phyloP scores from a whole-genome alignment of 2,797 vertebrate genomes.

The Leptodactylus fallax region DNA sequence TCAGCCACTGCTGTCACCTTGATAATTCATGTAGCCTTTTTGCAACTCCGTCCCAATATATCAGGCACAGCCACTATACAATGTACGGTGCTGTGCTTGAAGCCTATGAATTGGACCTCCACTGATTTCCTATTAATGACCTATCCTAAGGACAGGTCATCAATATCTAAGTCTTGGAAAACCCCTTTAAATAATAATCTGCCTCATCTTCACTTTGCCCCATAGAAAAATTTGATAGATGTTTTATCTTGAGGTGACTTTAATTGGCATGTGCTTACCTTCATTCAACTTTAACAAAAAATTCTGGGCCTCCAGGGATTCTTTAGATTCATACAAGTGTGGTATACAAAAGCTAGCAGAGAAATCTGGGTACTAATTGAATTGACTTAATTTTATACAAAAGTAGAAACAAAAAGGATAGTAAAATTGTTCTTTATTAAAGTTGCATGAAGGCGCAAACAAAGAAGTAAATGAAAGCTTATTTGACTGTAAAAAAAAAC shows the following conservation, averaged over 20 bases:
- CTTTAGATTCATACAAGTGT: background rate
- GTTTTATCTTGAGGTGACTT: background rate
- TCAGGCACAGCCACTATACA: no score
- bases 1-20: no score
- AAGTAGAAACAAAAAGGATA: background rate
- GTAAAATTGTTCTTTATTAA: background rate
- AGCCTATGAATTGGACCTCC: no score
- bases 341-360: background rate
- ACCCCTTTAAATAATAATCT: no score
- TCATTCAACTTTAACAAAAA: conserved; percentile 12
- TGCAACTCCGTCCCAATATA: no score
- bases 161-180: no score
- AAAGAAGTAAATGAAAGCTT: background rate
- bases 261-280: background rate
- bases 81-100: no score
- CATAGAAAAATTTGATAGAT: background rate
- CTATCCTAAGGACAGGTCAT: no score
- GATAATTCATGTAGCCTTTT: no score
- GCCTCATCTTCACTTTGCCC: no score
- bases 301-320: background rate
- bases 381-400: background rate
- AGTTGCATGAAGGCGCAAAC: conserved; percentile 14
- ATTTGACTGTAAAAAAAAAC: background rate
- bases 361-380: no score
- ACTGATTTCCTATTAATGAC: no score